phyloP scores from a whole-genome alignment of 2,888 invertebrate species.

The Pecten maximus region DNA sequence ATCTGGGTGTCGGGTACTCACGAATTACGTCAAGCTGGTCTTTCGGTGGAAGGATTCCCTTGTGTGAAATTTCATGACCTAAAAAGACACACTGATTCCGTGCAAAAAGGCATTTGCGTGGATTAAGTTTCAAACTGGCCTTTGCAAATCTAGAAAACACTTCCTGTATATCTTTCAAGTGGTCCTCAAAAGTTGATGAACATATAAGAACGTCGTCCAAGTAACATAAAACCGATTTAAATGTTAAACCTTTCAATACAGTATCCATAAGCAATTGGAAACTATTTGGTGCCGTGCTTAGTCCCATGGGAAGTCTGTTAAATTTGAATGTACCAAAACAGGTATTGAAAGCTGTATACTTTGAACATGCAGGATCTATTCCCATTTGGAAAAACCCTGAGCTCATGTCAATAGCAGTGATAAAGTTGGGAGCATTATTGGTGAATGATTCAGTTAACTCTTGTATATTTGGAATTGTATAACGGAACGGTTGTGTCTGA shows the following conservation, averaged over 20 bases:
- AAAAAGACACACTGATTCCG: slow-evolving; percentile 44
- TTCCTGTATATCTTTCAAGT: not conserved
- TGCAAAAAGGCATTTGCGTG: not conserved
- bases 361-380: not conserved
- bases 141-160: not conserved
- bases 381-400: slow-evolving; percentile 45
- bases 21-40: slow-evolving; percentile 46
- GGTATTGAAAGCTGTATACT: slow-evolving; percentile 39
- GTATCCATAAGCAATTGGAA: slow-evolving; percentile 39
- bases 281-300: not conserved
- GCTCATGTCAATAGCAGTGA: slow-evolving; percentile 38
- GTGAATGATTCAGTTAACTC: slow-evolving; percentile 38
- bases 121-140: not conserved
- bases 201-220: slow-evolving; percentile 22
- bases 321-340: slow-evolving; percentile 40
- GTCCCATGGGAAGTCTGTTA: not conserved
- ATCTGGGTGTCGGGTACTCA: slow-evolving; percentile 45
- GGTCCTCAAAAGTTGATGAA: not conserved
- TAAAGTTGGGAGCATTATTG: slow-evolving; percentile 30
- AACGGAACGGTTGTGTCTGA: slow-evolving; percentile 37
- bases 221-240: slow-evolving; percentile 42
- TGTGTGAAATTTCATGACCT: slow-evolving; percentile 47
- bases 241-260: slow-evolving; percentile 41
- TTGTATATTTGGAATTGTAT: slow-evolving; percentile 38
- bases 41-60: slow-evolving; percentile 46